phyloP scores from a whole-genome alignment of 2,888 invertebrate genomes.

The Cosmia trapezina region DNA sequence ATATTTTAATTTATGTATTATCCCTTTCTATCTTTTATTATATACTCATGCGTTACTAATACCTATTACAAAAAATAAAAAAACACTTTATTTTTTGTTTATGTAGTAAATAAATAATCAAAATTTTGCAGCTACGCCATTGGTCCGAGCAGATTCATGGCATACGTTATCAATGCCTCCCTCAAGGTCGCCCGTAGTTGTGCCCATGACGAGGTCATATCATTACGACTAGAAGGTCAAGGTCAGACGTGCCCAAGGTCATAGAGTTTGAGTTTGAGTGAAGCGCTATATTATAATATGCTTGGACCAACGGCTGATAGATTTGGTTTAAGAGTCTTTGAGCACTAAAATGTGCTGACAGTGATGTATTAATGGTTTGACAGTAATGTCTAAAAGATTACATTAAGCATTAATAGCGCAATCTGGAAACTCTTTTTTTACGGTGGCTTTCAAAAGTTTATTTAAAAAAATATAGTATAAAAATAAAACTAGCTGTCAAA shows the following conservation, averaged over 20 bases:
- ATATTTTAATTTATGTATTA: slow-evolving; percentile 21
- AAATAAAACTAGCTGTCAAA: slow-evolving; percentile 43
- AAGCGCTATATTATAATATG: slow-evolving; percentile 77
- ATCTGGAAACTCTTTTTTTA: slow-evolving; percentile 11
- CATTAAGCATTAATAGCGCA: slow-evolving; percentile 17
- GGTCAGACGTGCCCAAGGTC: slow-evolving; percentile 69
- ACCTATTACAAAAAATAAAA: background rate
- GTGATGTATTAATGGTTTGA: slow-evolving; percentile 40
- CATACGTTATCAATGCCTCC: slow-evolving; percentile 89
- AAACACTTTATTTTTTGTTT: slow-evolving; percentile 12
- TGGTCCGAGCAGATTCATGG: slow-evolving; percentile 91
- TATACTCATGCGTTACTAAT: slow-evolving; percentile 22
- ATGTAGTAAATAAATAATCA: slow-evolving; percentile 50
- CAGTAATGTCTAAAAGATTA: slow-evolving; percentile 6
- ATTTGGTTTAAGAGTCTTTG: slow-evolving; percentile 56
- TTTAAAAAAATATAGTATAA: background rate
- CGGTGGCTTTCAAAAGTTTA: no score
- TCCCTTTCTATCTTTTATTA: slow-evolving; percentile 9
- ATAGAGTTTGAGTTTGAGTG: slow-evolving; percentile 72
- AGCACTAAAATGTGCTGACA: slow-evolving; percentile 54
- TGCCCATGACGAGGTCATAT: slow-evolving; percentile 77
- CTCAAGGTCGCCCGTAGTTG: slow-evolving; percentile 85
- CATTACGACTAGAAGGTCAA: slow-evolving; percentile 75
- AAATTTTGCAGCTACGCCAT: slow-evolving; percentile 86
- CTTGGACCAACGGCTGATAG: slow-evolving; percentile 88